Evolutionary conservation across 2,888 invertebrate genomes (phyloP), one percentile per base, ranked within the genome.

Genomic region (Rhimphoctona megacephalus): DNA sequence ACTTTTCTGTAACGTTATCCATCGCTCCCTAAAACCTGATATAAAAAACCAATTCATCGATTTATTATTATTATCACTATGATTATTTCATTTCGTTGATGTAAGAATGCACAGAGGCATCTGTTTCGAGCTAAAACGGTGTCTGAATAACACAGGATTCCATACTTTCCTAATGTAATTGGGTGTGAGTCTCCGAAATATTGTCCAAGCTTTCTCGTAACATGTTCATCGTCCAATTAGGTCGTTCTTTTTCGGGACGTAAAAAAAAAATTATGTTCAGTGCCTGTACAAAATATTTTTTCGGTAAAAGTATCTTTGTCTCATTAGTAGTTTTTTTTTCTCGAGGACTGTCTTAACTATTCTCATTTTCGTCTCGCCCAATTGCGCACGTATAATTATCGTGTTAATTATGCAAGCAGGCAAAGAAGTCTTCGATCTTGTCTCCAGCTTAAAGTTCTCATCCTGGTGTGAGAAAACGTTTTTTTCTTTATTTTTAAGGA

Each of bases 351-450:
- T 74, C 74, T 33, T 61, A 43, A 36, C n/a, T 54, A 36, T 57
- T 17, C 61, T 25, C 22, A 25, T 43, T 61, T 43, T 74, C 57
- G 46, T 61, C 19, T 25, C 25, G 57, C 39, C 39, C 43, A 57
- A 74, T 74, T 22, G 74, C 17, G 5, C 57, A 57, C 39, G 74
- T 74, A 61, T 74, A 74, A 74, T 74, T 74, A 74, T 61, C 74
- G 43, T 17, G 17, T 57, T 79, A 79, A 79, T 83, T 79, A 73
- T 61, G 83, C 79, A 36, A 67, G 14, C 69, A 33, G 70, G 70
- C 61, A 11, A 54, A 70, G 43, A 67, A 80, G 49, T 25, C 80
- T 80, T 80, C 79, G 80, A 80, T 80, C 66, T 57, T 76, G 19
- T 67, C 73, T 64, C 54, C 49, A 25, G 61, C 79, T 67, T n/a